Conservation (phyloP, 64 coral and sea anemone genomes). For the Stylophora pistillata region DNA sequence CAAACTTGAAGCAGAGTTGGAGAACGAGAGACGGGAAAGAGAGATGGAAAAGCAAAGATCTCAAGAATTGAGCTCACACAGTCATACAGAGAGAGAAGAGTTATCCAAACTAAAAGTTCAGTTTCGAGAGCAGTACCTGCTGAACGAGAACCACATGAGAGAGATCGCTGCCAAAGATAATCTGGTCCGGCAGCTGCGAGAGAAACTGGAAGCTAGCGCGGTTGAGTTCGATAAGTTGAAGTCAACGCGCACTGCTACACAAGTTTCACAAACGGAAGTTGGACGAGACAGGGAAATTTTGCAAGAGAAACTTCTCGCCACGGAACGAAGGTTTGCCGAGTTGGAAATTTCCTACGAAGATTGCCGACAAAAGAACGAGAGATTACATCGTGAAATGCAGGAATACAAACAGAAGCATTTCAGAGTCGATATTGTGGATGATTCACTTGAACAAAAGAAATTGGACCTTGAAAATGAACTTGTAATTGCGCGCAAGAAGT, state of each 20-base stretch:
- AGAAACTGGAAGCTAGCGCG: conserved; percentile 66
- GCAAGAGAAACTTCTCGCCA: conserved; percentile 43
- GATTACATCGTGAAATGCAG: conserved; percentile 58
- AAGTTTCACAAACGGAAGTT: conserved; percentile 41
- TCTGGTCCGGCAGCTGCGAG: conserved; percentile 63
- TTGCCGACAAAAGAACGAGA: conserved; percentile 44
- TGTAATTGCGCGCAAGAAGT: conserved; percentile 46
- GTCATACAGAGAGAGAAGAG: conserved; percentile 71
- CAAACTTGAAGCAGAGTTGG: conserved; percentile 79
- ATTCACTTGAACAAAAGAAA: conserved; percentile 38
- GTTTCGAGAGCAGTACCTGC: conserved; percentile 74
- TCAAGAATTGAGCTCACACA: conserved; percentile 63
- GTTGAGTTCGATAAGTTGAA: conserved; percentile 67
- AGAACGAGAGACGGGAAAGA: conserved; percentile 79
- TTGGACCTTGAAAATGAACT: conserved; percentile 75
- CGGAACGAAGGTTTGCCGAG: conserved; percentile 64
- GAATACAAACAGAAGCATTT: conserved; percentile 53
- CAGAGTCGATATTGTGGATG: conserved; percentile 48
- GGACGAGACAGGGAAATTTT: conserved; percentile 63
- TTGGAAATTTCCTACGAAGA: conserved; percentile 46
- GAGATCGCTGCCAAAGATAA: conserved; percentile 71
- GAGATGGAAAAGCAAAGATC: conserved; percentile 43
- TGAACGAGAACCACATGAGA: conserved; percentile 49
- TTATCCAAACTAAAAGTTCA: conserved; percentile 71
- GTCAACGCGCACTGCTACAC: conserved; percentile 15